phyloP scores from a whole-genome alignment of 2,797 vertebrate species.

The Brotula barbata region DNA sequence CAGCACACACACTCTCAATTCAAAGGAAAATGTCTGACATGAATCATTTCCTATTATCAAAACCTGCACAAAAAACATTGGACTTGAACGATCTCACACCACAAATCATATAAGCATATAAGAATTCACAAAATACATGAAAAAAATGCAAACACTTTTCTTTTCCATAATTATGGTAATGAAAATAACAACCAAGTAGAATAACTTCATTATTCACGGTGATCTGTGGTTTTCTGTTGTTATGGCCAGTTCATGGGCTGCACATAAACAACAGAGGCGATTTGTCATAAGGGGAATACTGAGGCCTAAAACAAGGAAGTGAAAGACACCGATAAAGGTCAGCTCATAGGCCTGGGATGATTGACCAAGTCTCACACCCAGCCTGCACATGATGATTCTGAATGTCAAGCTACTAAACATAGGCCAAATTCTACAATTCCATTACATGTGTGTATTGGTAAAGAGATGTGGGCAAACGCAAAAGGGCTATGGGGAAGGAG shows the following conservation, averaged over 20 bases:
- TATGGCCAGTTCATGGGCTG: background rate
- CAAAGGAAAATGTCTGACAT: constrained; percentile 14
- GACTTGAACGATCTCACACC: no score
- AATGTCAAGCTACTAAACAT: constrained; percentile 37
- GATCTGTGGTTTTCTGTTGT: no score
- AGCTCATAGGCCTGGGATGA: constrained; percentile 48
- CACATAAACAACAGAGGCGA: background rate
- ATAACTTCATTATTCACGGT: no score
- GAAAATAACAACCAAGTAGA: no score
- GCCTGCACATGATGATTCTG: constrained; percentile 1
- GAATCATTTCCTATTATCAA: constrained; percentile 48
- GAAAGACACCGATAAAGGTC: constrained; percentile 26
- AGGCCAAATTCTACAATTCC: background rate
- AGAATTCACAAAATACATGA: no score
- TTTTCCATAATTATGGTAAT: no score
- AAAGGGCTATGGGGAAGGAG: no score
- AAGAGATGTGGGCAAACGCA: no score
- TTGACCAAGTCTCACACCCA: background rate
- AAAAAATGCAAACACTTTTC: no score
- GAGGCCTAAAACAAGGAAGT: constrained; percentile 54
- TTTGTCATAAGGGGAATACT: constrained; percentile 46
- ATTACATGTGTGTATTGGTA: constrained; percentile 1
- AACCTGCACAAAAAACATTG: no score
- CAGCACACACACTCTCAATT: constrained; percentile 26
- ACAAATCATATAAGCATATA: no score